Conservation (phyloP, 64 coral and sea anemone species). For the Montipora cactus region DNA sequence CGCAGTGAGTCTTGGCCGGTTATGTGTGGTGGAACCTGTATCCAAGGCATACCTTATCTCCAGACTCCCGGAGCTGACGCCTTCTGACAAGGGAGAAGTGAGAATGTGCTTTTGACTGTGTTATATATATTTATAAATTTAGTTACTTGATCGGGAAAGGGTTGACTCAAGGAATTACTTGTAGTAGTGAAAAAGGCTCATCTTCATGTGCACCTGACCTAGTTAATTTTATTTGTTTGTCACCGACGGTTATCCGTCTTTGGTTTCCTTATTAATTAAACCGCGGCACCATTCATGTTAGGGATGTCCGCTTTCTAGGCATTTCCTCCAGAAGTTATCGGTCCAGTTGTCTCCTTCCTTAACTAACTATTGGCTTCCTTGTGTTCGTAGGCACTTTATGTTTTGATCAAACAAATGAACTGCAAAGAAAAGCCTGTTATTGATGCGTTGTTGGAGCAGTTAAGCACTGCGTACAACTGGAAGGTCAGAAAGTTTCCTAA, state of each 20-base stretch:
- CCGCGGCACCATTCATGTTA: no score
- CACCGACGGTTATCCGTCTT: no score
- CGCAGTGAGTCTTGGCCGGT: conserved; percentile 86
- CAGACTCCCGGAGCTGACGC: conserved; percentile 55
- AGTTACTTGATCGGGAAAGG: no score
- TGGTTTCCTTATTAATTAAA: no score
- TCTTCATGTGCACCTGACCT: no score
- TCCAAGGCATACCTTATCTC: conserved; percentile 87
- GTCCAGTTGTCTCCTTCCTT: background rate
- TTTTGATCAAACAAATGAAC: conserved; percentile 95
- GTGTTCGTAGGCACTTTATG: conserved; percentile 75
- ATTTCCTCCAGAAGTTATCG: background rate
- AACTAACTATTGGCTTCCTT: background rate
- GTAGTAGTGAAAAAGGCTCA: no score
- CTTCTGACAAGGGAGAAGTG: conserved; percentile 79
- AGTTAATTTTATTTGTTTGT: no score
- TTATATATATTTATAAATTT: no score
- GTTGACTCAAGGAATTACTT: no score
- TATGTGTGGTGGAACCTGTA: conserved; percentile 89
- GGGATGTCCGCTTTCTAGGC: no score
- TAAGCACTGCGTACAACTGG: conserved; percentile 88
- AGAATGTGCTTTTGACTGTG: background rate
- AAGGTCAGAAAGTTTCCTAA: conserved; percentile 67
- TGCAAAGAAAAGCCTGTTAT: conserved; percentile 88
- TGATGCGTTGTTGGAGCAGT: conserved; percentile 76